Conservation (phyloP, 2,797 vertebrate genomes). For the Tragopan temminckii region DNA sequence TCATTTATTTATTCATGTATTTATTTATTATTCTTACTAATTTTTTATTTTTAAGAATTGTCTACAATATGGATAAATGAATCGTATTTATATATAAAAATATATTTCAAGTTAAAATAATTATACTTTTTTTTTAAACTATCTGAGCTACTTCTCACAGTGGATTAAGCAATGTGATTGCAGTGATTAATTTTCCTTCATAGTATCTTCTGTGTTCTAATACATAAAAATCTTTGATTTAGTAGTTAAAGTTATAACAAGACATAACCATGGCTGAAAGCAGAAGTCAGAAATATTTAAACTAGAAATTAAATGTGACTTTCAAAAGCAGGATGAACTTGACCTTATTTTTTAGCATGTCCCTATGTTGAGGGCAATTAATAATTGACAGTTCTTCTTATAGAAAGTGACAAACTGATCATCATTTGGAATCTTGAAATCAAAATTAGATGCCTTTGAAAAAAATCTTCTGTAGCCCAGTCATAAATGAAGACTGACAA, state of each 20-base stretch:
- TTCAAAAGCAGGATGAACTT: not conserved
- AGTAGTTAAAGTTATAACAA: not conserved
- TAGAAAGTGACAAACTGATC: slow-evolving; percentile 14
- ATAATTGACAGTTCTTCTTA: slow-evolving; percentile 23
- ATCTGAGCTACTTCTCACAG: not conserved
- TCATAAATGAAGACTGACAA: not conserved
- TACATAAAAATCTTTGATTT: slow-evolving; percentile 4
- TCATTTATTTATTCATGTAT: too few species aligned
- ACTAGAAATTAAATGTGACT: slow-evolving; percentile 20
- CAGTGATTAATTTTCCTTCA: not conserved
- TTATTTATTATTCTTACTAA: not conserved
- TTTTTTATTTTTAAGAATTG: not conserved
- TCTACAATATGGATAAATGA: not conserved
- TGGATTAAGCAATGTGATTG: not conserved
- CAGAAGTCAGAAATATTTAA: slow-evolving; percentile 7
- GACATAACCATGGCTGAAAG: not conserved
- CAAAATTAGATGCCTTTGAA: not conserved
- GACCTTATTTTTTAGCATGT: slow-evolving; percentile 22
- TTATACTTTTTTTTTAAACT: not conserved
- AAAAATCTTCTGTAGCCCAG: not conserved
- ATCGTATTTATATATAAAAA: not conserved
- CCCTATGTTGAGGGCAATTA: not conserved
- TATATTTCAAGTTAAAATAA: not conserved
- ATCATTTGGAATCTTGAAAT: not conserved
- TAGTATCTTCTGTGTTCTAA: not conserved